Conservation (phyloP, 2,797 vertebrate genomes). For the Propithecus perrieri region DNA sequence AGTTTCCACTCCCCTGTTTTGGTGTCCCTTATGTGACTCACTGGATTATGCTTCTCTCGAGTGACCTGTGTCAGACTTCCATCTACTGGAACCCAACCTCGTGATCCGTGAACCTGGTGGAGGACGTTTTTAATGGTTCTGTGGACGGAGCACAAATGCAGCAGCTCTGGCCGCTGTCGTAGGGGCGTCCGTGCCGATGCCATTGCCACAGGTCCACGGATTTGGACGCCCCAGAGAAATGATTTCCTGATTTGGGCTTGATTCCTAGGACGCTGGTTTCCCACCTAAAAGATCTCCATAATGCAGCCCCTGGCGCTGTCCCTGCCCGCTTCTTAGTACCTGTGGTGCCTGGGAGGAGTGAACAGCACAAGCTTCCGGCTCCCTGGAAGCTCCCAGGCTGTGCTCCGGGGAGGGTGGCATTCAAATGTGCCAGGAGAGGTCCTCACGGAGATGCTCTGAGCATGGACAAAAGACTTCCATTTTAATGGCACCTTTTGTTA, state of each 20-base stretch:
- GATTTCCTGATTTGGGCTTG: not conserved
- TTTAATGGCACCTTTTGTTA: not conserved
- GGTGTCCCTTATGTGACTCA: not conserved
- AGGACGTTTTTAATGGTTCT: too few species aligned
- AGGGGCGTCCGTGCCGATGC: rapidly evolving
- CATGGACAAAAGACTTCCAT: not conserved
- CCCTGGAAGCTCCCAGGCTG: not conserved
- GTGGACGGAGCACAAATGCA: rapidly evolving
- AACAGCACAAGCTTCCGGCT: not conserved
- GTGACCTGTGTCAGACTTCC: rapidly evolving
- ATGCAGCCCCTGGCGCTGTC: not conserved
- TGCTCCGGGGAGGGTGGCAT: not conserved
- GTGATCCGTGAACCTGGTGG: rapidly evolving
- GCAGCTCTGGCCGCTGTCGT: rapidly evolving
- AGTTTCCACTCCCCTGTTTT: rapidly evolving
- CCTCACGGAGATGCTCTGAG: not conserved
- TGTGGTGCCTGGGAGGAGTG: not conserved
- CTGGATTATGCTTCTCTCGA: rapidly evolving
- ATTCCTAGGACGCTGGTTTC: not conserved
- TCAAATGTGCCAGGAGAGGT: not conserved
- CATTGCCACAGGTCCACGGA: rapidly evolving
- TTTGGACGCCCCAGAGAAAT: not conserved
- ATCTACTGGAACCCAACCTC: not conserved
- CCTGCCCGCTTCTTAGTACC: not conserved
- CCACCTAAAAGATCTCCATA: not conserved